Evolutionary conservation across 2,113 vertebrate genomes (phyloP).

Genomic region (Rhodinocichla rosea): DNA sequence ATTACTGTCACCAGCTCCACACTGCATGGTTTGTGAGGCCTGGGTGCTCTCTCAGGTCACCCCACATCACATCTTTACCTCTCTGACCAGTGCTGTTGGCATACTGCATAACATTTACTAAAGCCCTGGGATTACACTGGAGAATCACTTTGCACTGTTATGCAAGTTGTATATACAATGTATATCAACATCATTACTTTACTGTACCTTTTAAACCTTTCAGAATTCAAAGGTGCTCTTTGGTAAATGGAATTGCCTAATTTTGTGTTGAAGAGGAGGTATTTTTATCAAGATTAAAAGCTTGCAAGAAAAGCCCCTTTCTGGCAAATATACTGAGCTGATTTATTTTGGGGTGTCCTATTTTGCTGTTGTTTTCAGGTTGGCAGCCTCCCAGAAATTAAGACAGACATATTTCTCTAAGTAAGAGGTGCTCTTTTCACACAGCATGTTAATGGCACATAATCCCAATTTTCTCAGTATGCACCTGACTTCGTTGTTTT

Average conservation of each 20-base stretch:
- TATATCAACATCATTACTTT: not conserved
- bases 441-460: not conserved
- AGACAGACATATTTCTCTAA: not conserved
- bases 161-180: not conserved
- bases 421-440: not conserved
- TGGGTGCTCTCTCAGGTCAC: not conserved
- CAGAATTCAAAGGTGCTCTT: not conserved
- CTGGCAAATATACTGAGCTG: not conserved
- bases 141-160: not conserved
- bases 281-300: conserved; percentile 31
- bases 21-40: accelerated
- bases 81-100: not conserved
- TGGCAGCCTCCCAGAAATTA: conserved; percentile 17
- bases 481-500: conserved; percentile 5
- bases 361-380: not conserved
- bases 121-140: not conserved
- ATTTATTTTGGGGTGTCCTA: conserved; percentile 35
- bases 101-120: not conserved
- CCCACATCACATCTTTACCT: not conserved
- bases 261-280: not conserved
- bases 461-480: conserved; percentile 46
- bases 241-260: conserved; percentile 20
- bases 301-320: not conserved
- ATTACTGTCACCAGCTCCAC: not conserved
- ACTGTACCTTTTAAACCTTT: not conserved